Conservation (phyloP, 2,888 invertebrate genomes). For the Ochropleura plecta region DNA sequence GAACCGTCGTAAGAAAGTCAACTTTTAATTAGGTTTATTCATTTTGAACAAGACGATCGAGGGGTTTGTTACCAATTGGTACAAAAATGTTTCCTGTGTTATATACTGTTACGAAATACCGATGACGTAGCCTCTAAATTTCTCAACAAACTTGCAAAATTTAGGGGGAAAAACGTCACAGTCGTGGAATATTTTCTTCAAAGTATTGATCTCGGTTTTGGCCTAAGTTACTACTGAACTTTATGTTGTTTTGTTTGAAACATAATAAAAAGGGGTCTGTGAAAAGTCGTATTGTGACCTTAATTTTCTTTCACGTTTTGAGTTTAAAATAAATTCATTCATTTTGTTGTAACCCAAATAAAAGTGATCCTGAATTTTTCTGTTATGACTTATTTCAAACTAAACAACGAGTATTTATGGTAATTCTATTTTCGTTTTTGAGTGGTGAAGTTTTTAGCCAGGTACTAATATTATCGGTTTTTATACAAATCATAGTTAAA, state of each 20-base stretch:
- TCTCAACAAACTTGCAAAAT: slow-evolving; percentile 39
- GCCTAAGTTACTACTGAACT: background rate
- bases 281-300: slow-evolving; percentile 26
- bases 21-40: slow-evolving; percentile 78
- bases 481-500: background rate
- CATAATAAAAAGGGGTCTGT: slow-evolving; percentile 11
- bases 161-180: slow-evolving; percentile 21
- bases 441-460: background rate
- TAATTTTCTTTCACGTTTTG: slow-evolving; percentile 13
- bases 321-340: slow-evolving; percentile 11
- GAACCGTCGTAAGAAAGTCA: slow-evolving; percentile 72
- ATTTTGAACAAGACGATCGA: slow-evolving; percentile 69
- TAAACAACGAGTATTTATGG: background rate
- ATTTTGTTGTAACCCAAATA: background rate
- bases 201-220: background rate
- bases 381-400: background rate
- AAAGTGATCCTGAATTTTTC: background rate
- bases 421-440: background rate
- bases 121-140: slow-evolving; percentile 34
- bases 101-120: slow-evolving; percentile 45
- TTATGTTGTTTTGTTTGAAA: slow-evolving; percentile 14
- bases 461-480: background rate
- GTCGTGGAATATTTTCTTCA: slow-evolving; percentile 18
- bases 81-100: slow-evolving; percentile 55
- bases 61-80: slow-evolving; percentile 69